Conservation (phyloP, 2,113 vertebrate species). For the Neopipo cinnamomea region DNA sequence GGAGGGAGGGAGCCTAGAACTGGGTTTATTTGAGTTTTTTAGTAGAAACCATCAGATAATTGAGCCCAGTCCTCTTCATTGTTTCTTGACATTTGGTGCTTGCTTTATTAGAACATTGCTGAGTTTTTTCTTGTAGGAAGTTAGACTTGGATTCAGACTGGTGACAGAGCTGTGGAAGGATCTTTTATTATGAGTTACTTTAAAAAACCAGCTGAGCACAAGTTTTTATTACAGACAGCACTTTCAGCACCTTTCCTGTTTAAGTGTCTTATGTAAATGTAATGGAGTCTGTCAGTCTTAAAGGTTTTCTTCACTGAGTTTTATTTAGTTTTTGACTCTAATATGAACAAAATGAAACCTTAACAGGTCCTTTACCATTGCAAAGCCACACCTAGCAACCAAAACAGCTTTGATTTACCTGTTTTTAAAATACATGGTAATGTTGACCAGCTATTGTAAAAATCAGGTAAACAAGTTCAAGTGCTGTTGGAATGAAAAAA, state of each 20-base stretch:
- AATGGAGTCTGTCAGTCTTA: background rate
- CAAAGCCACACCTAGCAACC: background rate
- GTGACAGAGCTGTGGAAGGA: background rate
- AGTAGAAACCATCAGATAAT: background rate
- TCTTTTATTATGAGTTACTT: background rate
- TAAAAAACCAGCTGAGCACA: background rate
- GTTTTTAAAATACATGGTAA: background rate
- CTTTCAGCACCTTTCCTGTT: background rate
- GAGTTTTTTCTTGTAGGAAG: background rate
- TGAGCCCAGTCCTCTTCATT: slow-evolving; percentile 23
- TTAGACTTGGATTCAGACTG: background rate
- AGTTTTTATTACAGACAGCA: background rate
- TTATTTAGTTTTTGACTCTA: background rate
- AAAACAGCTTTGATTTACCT: background rate
- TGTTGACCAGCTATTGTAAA: background rate
- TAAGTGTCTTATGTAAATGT: background rate
- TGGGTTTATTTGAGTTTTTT: background rate
- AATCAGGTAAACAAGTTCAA: background rate
- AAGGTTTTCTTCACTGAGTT: background rate
- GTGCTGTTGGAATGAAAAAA: background rate
- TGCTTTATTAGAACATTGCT: background rate
- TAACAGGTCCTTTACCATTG: background rate
- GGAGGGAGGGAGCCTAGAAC: background rate
- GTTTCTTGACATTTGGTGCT: background rate
- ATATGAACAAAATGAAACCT: background rate